Conservation (phyloP, 30 jellyfish, hydroid and myxozoan genomes). For the Aurelia aurita region DNA sequence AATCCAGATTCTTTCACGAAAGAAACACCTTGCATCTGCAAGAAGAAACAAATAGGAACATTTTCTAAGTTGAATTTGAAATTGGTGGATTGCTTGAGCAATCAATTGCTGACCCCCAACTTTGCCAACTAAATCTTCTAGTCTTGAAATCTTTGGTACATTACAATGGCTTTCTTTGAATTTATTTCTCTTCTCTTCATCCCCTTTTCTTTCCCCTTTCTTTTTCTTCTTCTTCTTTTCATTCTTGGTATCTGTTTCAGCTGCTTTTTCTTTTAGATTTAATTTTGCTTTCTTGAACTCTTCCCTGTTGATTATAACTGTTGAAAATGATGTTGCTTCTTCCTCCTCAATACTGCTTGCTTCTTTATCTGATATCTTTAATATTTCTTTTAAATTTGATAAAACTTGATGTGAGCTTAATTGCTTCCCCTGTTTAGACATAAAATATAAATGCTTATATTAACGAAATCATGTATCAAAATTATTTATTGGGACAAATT, state of each 20-base stretch:
- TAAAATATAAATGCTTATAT: background rate
- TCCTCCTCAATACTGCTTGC: constrained; percentile 1
- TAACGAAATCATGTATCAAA: no score
- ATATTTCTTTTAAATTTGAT: background rate
- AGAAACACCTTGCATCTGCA: no score
- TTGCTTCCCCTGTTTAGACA: constrained; percentile 8
- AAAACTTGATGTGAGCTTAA: background rate
- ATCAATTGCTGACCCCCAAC: no score
- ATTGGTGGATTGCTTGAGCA: no score
- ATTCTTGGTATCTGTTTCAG: background rate
- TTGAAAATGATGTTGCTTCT: background rate
- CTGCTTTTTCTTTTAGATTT: background rate
- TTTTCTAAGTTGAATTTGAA: no score
- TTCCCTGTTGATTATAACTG: background rate
- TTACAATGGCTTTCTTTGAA: background rate
- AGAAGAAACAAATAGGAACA: no score
- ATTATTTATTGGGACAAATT: no score
- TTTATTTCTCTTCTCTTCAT: background rate
- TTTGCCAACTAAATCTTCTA: constrained; percentile 14
- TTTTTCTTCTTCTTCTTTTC: background rate
- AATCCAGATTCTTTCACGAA: no score
- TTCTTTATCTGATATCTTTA: background rate
- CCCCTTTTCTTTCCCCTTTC: background rate
- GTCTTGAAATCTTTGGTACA: background rate
- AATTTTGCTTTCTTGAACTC: background rate